These are phyloP conservation scores for Babylonia areolata DNA, from an alignment of 1,140 invertebrate species.

Conservation along the genomic window DNA sequence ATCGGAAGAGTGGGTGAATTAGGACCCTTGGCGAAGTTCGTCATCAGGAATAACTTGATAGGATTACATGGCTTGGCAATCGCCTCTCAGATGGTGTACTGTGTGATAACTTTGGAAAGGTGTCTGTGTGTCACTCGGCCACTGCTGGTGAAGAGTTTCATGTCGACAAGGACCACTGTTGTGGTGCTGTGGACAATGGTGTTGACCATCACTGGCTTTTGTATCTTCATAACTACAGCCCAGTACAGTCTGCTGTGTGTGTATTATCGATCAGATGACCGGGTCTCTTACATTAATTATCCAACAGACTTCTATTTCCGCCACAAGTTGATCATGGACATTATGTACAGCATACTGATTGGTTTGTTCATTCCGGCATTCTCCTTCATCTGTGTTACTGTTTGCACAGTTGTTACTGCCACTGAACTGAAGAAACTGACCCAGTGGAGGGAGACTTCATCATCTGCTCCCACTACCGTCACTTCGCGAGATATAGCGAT, in stretches of 20 bases:
- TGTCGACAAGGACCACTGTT: not conserved
- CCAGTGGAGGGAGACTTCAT: not conserved
- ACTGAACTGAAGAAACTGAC: not conserved
- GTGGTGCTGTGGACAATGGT: not conserved
- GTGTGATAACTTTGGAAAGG: not conserved
- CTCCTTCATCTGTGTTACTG: not conserved
- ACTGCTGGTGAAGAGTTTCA: not conserved
- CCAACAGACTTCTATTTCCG: not conserved
- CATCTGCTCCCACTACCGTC: not conserved
- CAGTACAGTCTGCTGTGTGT: not conserved
- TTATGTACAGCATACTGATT: not conserved
- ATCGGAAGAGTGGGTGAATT: not conserved
- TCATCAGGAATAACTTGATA: not conserved
- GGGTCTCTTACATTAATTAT: not conserved
- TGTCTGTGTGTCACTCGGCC: not conserved
- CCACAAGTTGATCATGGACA: not conserved
- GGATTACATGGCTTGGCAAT: not conserved
- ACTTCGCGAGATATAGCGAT: not conserved
- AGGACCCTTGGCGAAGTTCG: not conserved
- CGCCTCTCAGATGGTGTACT: not conserved
- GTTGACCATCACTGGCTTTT: not conserved
- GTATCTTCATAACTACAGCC: not conserved
- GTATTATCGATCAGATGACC: not conserved
- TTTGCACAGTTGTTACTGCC: not conserved
- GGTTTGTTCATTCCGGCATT: not conserved